Base-by-base conservation (phyloP, 2,888 invertebrate species). In the Pollenia amentaria region DNA sequence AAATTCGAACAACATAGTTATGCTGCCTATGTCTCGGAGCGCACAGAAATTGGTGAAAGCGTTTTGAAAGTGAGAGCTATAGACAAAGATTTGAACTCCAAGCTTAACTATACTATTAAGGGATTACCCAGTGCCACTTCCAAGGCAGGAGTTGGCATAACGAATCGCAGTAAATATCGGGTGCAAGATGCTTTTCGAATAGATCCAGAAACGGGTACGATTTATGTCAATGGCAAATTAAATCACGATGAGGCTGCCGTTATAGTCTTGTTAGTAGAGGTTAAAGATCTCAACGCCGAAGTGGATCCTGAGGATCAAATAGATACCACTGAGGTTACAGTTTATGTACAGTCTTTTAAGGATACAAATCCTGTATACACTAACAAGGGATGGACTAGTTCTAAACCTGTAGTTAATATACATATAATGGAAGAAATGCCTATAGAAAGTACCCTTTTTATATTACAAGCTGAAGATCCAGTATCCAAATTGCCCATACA, bases 341-440 rank as follows among this genome's bases (percentile, higher is more conserved):
- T 97, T 55, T 97, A 97, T 90, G 95, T 97, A 42, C 96, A 97
- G 91, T 96, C 97, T 0, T 96, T 96, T 90, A 95, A 96, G 87
- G 96, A 97, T 89, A 95, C 96, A 89, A 96, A 96, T 92, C 96
- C 97, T 0, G 95, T 96, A 44, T 97, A 97, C 88, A 95, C 95
- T 2, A 95, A 96, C 88, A 91, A 95, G 0, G 96, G 96, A 1
- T 97, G 97, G 97, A 95, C 95, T 0, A 95, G 95, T 42, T 95
- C 95, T 0, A 95, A 95, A 88, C 96, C 96, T 0, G 93, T 95
- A 0, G 95, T 97, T 44, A 94, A 95, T 72, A 94, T 96, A 1
- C 95, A 94, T 80, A 94, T 97, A 9, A 96, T 96, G 81, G 97
- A 97, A 92, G 97, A 97, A 91, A 95, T 96, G 90, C 96, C 96